Evolutionary conservation across 2,797 vertebrate species (phyloP).

Genomic region (Pangasius larnaudii): DNA sequence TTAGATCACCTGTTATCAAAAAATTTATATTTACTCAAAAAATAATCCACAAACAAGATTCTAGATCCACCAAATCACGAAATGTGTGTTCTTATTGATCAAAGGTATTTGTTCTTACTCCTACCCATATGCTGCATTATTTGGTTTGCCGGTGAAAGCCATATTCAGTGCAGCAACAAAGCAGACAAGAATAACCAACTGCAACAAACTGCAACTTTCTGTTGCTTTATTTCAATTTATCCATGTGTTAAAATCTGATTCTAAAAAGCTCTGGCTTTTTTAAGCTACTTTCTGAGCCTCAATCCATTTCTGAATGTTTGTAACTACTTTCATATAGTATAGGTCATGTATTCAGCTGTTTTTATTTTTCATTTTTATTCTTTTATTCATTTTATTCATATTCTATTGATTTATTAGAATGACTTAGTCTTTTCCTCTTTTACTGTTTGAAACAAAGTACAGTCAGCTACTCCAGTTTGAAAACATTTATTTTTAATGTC

Average conservation of each 20-base stretch:
- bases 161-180: background rate
- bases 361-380: background rate
- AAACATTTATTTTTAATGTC: background rate
- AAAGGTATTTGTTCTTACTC: background rate
- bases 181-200: background rate
- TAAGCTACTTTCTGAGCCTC: background rate
- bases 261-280: background rate
- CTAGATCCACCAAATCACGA: background rate
- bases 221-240: background rate
- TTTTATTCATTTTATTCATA: no score
- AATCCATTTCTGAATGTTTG: background rate
- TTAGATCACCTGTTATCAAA: background rate
- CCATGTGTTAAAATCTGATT: background rate
- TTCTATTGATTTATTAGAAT: background rate
- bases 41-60: slow-evolving; percentile 2
- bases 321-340: background rate
- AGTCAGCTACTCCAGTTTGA: background rate
- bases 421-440: background rate
- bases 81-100: background rate
- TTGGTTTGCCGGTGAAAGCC: background rate
- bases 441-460: background rate
- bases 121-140: background rate
- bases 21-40: background rate
- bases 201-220: background rate
- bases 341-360: background rate